Base-by-base conservation (phyloP, 2,797 vertebrate species). In the Argyrosomus regius region DNA sequence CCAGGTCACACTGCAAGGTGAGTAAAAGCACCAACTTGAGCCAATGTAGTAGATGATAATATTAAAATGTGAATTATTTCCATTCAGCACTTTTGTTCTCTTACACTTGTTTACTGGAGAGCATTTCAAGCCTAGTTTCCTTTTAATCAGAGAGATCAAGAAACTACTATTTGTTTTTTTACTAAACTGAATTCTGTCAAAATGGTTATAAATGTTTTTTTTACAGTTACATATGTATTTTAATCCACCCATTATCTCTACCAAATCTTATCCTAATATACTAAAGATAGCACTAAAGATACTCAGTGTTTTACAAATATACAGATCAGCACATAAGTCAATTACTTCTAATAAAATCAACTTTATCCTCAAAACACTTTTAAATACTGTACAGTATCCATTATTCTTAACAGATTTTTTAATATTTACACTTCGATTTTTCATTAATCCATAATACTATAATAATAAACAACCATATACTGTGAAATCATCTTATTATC, bases 1-100 rank as follows among this genome's bases (percentile, higher is more conserved):
- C 96, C 96, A 0, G 97, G 97, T 50, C 97, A 98, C 86, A 97
- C 92, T 69, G 97, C 96, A 82, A 96, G 96, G 97, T 98, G 89
- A 95, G 96, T 50, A n/a, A 28, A 53, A 28, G 12, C 20, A 45
- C 39, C 22, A 18, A 45, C 26, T 2, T 31, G 28, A 18, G 58
- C 5, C n/a, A 46, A 24, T 71, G 31, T 39, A 7, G 2, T 46
- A 14, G 5, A 53, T 54, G 16, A 6, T 48, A 12, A 71, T 35
- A 3, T 4, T 41, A 52, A n/a, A 56, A 24, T 64, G 22, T 10
- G 3, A 3, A n/a, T 2, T 12, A 7, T 48, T 49, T 65, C 5
- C 20, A 50, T 31, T 31, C 31, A 31, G 1, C 31, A 31, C 31
- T 31, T 31, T 31, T 31, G 31, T 31, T 31, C 31, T 31, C 31